Conservation (phyloP, 2,888 invertebrate species). For the Leptothorax acervorum region DNA sequence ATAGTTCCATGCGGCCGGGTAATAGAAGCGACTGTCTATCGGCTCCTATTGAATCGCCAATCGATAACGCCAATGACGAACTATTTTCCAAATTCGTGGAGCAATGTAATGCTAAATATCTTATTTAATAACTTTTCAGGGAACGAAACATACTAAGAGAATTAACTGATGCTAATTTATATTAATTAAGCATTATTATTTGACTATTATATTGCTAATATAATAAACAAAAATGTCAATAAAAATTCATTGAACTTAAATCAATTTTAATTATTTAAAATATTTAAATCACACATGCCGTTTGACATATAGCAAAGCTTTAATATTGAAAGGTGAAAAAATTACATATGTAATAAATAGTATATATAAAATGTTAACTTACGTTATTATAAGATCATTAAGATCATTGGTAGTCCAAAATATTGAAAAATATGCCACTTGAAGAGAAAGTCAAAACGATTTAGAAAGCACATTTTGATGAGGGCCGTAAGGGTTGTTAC, state of each 20-base stretch:
- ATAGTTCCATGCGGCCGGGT: conserved; percentile 40
- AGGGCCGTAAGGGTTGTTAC: conserved; percentile 1
- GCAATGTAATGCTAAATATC: background rate
- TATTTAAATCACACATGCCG: background rate
- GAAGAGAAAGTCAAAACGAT: background rate
- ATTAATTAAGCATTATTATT: background rate
- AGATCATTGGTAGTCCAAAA: background rate
- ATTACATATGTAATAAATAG: background rate
- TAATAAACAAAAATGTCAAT: background rate
- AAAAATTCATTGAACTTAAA: background rate
- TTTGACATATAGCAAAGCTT: background rate
- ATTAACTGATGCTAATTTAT: background rate
- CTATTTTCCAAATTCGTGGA: conserved; percentile 30
- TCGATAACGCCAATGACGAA: conserved; percentile 37
- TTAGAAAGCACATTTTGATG: conserved; percentile 14
- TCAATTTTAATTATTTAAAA: background rate
- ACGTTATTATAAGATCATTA: background rate
- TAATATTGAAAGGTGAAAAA: background rate
- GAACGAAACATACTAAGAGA: background rate
- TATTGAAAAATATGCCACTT: background rate
- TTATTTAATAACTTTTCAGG: background rate
- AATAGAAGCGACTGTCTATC: conserved; percentile 35
- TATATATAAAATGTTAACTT: background rate
- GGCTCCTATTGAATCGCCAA: conserved; percentile 37
- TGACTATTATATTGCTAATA: background rate